These are phyloP conservation scores for Taeniopygia guttata DNA, from an alignment of 2,797 vertebrate genomes.

Conservation along the genomic window DNA sequence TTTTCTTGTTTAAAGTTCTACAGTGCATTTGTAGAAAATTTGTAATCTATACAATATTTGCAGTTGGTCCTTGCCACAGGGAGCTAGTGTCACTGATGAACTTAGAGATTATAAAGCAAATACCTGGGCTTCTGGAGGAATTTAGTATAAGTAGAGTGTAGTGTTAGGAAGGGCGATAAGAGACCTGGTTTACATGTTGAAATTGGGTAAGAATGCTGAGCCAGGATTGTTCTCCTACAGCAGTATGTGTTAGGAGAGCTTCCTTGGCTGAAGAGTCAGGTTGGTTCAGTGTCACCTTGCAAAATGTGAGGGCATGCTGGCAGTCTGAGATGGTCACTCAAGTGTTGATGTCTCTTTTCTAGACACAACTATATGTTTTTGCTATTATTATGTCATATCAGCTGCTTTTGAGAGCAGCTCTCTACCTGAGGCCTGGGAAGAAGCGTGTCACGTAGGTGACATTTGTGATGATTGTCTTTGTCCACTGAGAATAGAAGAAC, in stretches of 20 bases:
- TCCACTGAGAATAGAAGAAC: background rate
- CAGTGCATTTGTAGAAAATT: background rate
- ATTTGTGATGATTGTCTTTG: constrained; percentile 13
- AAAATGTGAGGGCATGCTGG: background rate
- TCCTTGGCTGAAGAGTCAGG: background rate
- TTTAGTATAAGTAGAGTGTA: background rate
- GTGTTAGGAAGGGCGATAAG: background rate
- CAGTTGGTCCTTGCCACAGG: background rate
- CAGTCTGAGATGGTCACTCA: background rate
- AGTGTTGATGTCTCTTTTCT: background rate
- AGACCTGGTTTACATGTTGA: background rate
- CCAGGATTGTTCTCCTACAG: background rate
- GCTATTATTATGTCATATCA: background rate
- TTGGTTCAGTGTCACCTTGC: background rate
- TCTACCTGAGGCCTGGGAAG: background rate
- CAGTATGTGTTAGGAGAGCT: background rate
- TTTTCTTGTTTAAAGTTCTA: background rate
- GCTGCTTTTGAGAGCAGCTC: background rate
- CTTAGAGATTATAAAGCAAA: background rate
- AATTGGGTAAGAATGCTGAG: background rate
- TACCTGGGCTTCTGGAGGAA: background rate
- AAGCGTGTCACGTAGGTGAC: background rate
- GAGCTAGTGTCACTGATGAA: background rate
- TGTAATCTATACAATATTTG: background rate
- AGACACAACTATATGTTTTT: background rate